Percentiles rank a stretch among this genome's conserved stretches.
These are phyloP conservation scores for Pseudolaguvia tuberculata DNA, from an alignment of 2,113 vertebrate species.

Conservation along the genomic window DNA sequence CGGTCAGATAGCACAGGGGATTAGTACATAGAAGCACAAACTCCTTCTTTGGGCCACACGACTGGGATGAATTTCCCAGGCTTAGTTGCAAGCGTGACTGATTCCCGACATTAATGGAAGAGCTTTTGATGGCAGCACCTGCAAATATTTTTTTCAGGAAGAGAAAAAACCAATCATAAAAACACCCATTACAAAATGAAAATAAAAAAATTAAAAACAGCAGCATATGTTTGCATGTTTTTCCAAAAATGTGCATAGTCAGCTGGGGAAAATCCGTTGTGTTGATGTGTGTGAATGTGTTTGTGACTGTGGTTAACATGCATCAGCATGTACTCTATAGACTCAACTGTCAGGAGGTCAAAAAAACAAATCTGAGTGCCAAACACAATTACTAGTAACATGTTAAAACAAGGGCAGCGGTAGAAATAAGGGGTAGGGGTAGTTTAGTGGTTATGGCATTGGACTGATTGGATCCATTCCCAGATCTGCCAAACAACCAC, in stretches of 20 bases:
- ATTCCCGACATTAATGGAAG: slow-evolving; percentile 16
- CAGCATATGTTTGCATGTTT: slow-evolving; percentile 5
- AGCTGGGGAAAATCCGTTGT: slow-evolving; percentile 7
- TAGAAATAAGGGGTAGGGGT: neutral
- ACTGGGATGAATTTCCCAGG: slow-evolving; percentile 12
- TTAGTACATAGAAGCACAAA: slow-evolving; percentile 24
- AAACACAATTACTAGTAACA: neutral
- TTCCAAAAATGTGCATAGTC: slow-evolving; percentile 10
- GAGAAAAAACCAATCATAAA: too few species aligned
- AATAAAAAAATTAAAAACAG: slow-evolving; percentile 3
- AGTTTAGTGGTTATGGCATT: too few species aligned
- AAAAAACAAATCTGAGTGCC: neutral
- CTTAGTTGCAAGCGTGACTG: slow-evolving; percentile 28
- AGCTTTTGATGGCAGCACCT: slow-evolving; percentile 46
- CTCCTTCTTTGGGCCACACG: slow-evolving; percentile 18
- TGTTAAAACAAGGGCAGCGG: neutral
- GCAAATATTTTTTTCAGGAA: slow-evolving; percentile 30
- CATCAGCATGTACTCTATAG: slow-evolving; percentile 1
- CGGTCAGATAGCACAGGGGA: slow-evolving; percentile 32
- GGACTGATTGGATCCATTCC: too few species aligned
- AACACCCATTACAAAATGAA: neutral
- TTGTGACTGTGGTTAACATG: slow-evolving; percentile 17
- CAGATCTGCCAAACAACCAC: too few species aligned
- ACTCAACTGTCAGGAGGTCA: neutral
- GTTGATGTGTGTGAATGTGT: neutral